Percentiles rank a stretch among this genome's conserved stretches.
phyloP scores from a whole-genome alignment of 2,797 vertebrate species.

The Capromys pilorides region DNA sequence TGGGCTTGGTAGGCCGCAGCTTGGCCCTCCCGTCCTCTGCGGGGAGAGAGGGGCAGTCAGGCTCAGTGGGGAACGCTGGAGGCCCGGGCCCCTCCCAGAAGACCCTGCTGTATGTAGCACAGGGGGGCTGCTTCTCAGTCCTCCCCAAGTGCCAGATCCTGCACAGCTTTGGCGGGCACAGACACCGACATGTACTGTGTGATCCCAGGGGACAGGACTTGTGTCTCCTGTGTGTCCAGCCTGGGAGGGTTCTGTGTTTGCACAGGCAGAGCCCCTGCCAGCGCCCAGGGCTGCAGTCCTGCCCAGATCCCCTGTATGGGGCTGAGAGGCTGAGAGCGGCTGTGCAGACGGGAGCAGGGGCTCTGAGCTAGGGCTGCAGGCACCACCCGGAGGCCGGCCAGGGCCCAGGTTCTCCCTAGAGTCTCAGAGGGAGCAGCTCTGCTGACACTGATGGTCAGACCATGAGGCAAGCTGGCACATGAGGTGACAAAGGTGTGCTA shows the following conservation, averaged over 20 bases:
- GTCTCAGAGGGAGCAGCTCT: background rate
- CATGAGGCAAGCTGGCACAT: background rate
- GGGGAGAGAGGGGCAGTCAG: background rate
- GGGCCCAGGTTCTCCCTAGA: background rate
- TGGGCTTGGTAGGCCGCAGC: conserved; percentile 79
- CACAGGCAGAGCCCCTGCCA: background rate
- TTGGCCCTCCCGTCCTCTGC: conserved; percentile 83
- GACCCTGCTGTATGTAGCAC: background rate
- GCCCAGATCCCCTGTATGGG: background rate
- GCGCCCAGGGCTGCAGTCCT: background rate
- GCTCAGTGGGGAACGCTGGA: background rate
- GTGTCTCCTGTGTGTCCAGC: background rate
- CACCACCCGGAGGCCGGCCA: background rate
- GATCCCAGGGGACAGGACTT: background rate
- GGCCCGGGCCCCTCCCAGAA: background rate
- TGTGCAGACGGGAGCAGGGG: too few species aligned
- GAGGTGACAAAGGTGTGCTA: background rate
- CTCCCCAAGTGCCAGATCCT: background rate
- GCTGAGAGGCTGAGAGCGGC: background rate
- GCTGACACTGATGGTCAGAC: background rate
- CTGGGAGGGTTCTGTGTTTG: background rate
- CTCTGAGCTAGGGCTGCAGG: background rate
- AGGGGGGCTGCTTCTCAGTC: background rate
- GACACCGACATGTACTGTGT: background rate
- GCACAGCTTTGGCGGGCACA: background rate